Base-by-base conservation (phyloP, 92 coral and sea anemone species). In the Parazoanthus atlanticus region DNA sequence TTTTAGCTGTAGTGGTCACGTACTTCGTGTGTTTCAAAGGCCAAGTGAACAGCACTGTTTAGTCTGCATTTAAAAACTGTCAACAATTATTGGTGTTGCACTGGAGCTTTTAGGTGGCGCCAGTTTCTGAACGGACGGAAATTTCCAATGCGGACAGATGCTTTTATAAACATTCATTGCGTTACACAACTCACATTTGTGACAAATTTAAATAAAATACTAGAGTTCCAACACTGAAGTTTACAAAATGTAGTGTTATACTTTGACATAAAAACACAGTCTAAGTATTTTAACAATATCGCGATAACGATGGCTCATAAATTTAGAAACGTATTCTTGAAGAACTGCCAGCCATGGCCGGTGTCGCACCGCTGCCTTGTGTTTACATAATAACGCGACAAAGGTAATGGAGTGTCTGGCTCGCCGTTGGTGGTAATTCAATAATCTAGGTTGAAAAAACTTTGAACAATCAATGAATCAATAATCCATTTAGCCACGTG, bases 41-140 rank as follows among this genome's bases (percentile, higher is more conserved):
- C 81, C 32, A 77, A 77, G 81, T 19, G 81, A 34, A 77, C 81
- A 77, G 81, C 80, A 76, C 56, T 40, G 80, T n/a, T 0, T 77
- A 77, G 54, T 41, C 81, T 77, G 56, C 81, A 77, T 23, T 77
- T 40, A 77, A 77, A 77, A 77, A 40, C 81, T 41, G 54, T n/a
- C 82, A 78, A 78, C 58, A 78, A 46, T 78, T 78, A 78, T 43
- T 66, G 82, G 64, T 47, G 82, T 78, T 78, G 82, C 82, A 15
- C 82, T 78, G 61, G 82, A 78, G 30, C 64, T 23, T 78, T 78
- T 78, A 78, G 64, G 34, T 78, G 82, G 82, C 34, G 66, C 82
- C 33, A 78, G 61, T n/a, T 40, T 76, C 31, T 34, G 81, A 76
- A 40, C 81, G 61, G 81, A 76, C 31, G 56, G 32, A 33, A 41